Base-by-base conservation (phyloP, 2,113 vertebrate species). In the Notiomystis cincta region DNA sequence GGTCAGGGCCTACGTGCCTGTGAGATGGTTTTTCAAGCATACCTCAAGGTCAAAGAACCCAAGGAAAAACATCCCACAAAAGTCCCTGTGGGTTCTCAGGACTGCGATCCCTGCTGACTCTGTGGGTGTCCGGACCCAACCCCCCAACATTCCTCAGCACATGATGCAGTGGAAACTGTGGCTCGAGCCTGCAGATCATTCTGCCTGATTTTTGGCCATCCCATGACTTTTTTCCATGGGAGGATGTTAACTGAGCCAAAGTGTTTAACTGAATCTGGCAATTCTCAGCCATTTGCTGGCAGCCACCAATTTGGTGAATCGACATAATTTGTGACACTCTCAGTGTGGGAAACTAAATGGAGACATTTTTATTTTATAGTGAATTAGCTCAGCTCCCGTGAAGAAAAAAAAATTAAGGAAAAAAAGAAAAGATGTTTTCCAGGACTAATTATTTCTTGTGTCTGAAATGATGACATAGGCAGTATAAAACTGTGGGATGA, bases 91-190 rank as follows among this genome's bases (percentile, higher is more conserved):
- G 82, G 71, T 50, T 77, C 0, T 0, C 1, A 8, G 40, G 31
- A 28, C 67, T 86, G 60, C 0, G 3, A 85, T 92, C 69, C 69
- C 75, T 88, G 35, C 76, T 94, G 75, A 25, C 95, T 92, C 90
- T n/a, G 88, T 96, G 96, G 96, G 95, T 96, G 96, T 97, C 61
- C 56, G 0, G 38, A 89, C 80, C 73, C 93, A 96, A 78, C 87
- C 79, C 77, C 65, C 62, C 38, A 18, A 64, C 93, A 96, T 97
- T 97, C 96, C 82, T 92, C 37, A 94, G 79, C 23, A 78, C 95
- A 95, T 90, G 94, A 96, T 96, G 95, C 88, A 97, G 90, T 97
- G 96, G 96, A 97, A 97, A 97, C 31, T 96, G 82, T 83, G 93
- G 85, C 90, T 96, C 1, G 0, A 93, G 90, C 13, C 48, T 93